These are phyloP conservation scores for Tyto alba DNA, from an alignment of 2,113 vertebrate genomes.

Conservation along the genomic window DNA sequence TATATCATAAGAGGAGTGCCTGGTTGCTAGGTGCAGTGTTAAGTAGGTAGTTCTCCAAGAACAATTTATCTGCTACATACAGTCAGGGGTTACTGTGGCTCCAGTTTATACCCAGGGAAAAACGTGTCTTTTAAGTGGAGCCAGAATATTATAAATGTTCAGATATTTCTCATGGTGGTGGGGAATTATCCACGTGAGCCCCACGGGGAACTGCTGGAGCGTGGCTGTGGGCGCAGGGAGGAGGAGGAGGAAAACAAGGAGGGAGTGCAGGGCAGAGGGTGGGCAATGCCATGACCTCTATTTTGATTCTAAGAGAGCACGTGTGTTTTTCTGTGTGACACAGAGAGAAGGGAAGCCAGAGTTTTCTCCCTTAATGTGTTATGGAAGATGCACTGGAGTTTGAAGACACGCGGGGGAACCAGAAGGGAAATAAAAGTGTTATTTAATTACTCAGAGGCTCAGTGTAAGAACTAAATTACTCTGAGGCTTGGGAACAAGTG, in stretches of 20 bases:
- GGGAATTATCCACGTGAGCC: neutral
- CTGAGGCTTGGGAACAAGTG: neutral
- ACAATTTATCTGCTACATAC: neutral
- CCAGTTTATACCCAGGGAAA: neutral
- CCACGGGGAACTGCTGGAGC: neutral
- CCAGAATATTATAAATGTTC: neutral
- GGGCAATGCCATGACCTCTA: neutral
- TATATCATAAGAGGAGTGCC: neutral
- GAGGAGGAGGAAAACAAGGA: neutral
- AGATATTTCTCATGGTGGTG: neutral
- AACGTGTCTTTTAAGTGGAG: neutral
- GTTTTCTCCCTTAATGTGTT: neutral
- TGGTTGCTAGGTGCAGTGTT: neutral
- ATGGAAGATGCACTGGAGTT: neutral
- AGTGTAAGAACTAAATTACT: neutral
- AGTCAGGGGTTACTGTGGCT: neutral
- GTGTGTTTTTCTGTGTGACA: neutral
- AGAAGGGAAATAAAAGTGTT: neutral
- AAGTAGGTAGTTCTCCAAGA: neutral
- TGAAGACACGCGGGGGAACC: neutral
- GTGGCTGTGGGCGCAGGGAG: rapidly evolving
- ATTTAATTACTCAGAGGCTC: neutral
- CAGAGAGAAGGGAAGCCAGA: neutral
- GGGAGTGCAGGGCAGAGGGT: neutral
- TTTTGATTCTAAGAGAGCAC: neutral